Conservation (phyloP, 2,888 invertebrate genomes). For the Chelonus formosanus region DNA sequence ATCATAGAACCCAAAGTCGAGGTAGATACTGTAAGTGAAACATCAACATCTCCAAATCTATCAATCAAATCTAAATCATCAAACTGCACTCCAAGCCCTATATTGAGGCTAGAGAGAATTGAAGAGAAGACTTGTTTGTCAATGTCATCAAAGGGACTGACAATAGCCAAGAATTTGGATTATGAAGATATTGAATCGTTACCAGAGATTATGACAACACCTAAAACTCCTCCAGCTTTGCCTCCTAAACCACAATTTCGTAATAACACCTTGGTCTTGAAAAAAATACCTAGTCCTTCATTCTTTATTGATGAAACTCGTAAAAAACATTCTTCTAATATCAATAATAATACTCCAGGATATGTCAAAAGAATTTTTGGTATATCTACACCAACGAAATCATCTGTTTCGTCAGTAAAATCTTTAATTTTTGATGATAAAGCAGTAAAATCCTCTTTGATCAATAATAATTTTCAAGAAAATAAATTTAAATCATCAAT, state of each 20-base stretch:
- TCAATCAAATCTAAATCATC: constrained; percentile 26
- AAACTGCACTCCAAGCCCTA: constrained; percentile 46
- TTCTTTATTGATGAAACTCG: constrained; percentile 60
- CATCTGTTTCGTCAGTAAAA: constrained; percentile 41
- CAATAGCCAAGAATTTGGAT: constrained; percentile 61
- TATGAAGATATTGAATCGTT: constrained; percentile 63
- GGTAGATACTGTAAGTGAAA: constrained; percentile 33
- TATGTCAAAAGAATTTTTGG: constrained; percentile 33
- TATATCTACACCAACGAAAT: constrained; percentile 43
- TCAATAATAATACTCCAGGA: constrained; percentile 27
- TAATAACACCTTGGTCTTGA: constrained; percentile 58
- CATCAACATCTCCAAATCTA: constrained; percentile 21
- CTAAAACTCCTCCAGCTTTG: constrained; percentile 74
- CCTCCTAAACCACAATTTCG: constrained; percentile 75
- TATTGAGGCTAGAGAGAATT: constrained; percentile 53
- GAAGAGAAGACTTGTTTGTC: constrained; percentile 60
- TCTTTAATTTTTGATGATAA: constrained; percentile 54
- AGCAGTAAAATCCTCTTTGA: constrained; percentile 35
- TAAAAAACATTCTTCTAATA: constrained; percentile 47
- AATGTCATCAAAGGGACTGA: constrained; percentile 59
- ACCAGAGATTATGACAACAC: constrained; percentile 50
- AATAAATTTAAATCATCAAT: neutral
- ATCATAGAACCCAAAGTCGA: constrained; percentile 55
- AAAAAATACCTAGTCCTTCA: constrained; percentile 63
- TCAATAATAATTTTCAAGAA: constrained; percentile 28